A percentile compares a stretch with the other conserved stretches of the same genome.
Evolutionary conservation across 1,140 invertebrate species (phyloP).

Genomic region (Venustaconcha ellipsiformis): DNA sequence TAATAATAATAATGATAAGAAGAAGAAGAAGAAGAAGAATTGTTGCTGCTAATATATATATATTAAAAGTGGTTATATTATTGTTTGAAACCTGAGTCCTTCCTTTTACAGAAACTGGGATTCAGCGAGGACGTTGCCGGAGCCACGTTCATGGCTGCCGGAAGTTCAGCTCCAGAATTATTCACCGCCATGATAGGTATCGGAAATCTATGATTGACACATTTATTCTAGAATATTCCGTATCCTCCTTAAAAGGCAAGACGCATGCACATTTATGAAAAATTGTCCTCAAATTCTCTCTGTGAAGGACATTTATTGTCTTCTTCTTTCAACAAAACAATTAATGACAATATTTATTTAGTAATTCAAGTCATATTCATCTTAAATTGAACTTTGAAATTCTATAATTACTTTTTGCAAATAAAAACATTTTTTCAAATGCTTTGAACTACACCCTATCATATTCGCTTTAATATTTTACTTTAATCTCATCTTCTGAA

Average conservation of each 20-base stretch:
- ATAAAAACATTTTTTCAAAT: too few relatives aligned
- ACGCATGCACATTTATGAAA: background rate
- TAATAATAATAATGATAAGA: background rate
- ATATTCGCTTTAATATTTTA: too few relatives aligned
- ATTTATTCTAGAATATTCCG: too few relatives aligned
- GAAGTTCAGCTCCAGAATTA: conserved; percentile 92
- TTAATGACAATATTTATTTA: too few relatives aligned
- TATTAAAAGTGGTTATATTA: background rate
- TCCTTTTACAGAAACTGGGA: conserved; percentile 41
- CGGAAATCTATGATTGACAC: background rate
- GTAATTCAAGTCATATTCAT: too few relatives aligned
- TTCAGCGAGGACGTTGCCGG: conserved; percentile 68
- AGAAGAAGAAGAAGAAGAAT: background rate
- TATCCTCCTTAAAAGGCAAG: too few relatives aligned
- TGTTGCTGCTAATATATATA: background rate
- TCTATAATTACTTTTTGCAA: too few relatives aligned
- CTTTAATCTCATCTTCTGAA: too few relatives aligned
- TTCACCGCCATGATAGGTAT: conserved; percentile 91
- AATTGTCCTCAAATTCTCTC: background rate
- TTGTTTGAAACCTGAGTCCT: background rate
- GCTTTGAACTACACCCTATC: too few relatives aligned
- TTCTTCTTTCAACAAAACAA: too few relatives aligned
- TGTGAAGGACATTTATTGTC: too few relatives aligned
- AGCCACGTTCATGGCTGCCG: conserved; percentile 75
- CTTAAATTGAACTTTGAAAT: too few relatives aligned